Evolutionary conservation across 2,888 invertebrate genomes (phyloP), one percentile per base, ranked within the genome.

Genomic region (Diploptera punctata): DNA sequence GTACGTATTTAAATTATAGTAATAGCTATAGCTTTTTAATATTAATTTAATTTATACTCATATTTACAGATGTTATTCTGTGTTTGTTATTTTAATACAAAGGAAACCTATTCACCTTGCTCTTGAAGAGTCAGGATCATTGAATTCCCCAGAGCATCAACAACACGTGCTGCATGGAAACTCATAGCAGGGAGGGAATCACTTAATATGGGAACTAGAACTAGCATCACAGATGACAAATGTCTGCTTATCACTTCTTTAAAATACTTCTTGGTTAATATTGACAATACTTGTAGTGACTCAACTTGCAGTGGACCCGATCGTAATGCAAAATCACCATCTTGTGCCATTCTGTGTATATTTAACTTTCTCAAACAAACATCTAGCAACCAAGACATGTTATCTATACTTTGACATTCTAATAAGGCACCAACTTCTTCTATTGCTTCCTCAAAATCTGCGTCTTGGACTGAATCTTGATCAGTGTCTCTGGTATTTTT

Each of bases 151-250:
- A 67, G n/a, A 5, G 72, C 87, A 78, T 93, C 92, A 10, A 93
- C 81, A 21, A 90, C 87, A 71, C 89, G 87, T 1, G 91, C 91
- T 0, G 91, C 88, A 78, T 94, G 93, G 18, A 93, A 81, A 57
- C 89, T 87, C 2, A 94, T 86, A 77, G 93, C 92, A 0, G 86
- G 83, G 68, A 91, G 89, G 52, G 84, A 81, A 77, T 91, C 90
- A 16, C 81, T 78, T 60, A 93, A 79, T 73, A 89, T 85, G 31
- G 83, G 83, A 54, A 86, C 84, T 5, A 95, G 80, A 5, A 90
- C 86, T 61, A 86, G 86, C 0, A 88, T 86, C 9, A 95, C 82
- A n/a, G 88, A 79, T 0, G 82, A 80, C 49, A 93, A 80, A 79
- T 90, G 87, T 13, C 87, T 80, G 74, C 84, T 84, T 75, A 89